Conservation (phyloP, 2,888 invertebrate species). For the Amphipyra berbera region DNA sequence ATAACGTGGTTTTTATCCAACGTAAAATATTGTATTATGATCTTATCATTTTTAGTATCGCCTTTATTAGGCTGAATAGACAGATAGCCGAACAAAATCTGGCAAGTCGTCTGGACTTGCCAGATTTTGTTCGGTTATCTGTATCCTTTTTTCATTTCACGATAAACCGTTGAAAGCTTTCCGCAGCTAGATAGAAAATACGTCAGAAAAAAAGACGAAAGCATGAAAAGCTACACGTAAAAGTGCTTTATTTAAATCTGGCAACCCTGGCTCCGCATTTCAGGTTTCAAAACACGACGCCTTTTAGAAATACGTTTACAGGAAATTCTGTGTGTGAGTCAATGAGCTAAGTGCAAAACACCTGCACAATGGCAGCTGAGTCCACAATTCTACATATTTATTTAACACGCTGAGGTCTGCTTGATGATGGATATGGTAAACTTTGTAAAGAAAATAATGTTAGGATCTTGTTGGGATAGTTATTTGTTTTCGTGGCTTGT, state of each 20-base stretch:
- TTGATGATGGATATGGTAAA: conserved; percentile 50
- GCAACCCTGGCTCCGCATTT: conserved; percentile 22
- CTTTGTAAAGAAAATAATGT: conserved; percentile 20
- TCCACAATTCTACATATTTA: conserved; percentile 70
- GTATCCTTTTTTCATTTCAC: no score
- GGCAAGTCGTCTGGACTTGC: no score
- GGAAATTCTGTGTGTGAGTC: conserved; percentile 65
- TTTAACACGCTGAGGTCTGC: conserved; percentile 60
- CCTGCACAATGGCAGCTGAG: conserved; percentile 68
- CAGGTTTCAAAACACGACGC: conserved; percentile 23
- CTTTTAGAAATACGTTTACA: conserved; percentile 44
- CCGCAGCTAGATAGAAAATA: no score
- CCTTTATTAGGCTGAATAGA: no score
- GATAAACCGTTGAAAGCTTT: no score
- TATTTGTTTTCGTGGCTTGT: conserved; percentile 19
- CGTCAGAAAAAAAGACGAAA: no score
- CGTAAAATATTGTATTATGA: no score
- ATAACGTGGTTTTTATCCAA: no score
- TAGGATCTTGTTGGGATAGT: conserved; percentile 2
- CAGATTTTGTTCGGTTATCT: no score
- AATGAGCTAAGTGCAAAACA: conserved; percentile 62
- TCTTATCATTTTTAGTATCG: no score
- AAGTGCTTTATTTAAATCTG: neutral
- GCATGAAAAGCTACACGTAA: no score
- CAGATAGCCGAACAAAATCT: no score